Conservation (phyloP, 2,888 invertebrate species). For the Nephrotoma flavescens region DNA sequence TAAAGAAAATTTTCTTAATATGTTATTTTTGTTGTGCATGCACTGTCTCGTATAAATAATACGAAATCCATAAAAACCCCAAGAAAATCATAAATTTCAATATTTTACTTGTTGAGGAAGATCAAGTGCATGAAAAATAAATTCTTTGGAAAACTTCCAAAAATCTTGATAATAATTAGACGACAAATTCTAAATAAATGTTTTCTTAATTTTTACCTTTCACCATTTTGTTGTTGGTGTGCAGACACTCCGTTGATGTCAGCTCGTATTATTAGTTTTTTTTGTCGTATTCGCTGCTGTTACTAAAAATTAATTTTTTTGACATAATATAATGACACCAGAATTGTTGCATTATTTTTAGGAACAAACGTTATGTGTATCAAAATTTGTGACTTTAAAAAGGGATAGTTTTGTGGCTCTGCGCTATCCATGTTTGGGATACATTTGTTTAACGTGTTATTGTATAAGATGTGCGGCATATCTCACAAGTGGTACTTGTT, state of each 20-base stretch:
- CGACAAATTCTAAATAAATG: neutral
- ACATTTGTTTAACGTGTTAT: no score
- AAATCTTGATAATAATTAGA: neutral
- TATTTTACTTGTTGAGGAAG: neutral
- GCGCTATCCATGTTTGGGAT: no score
- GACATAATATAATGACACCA: neutral
- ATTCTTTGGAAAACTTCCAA: neutral
- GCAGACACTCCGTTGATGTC: neutral
- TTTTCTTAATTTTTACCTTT: neutral
- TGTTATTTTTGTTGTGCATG: neutral
- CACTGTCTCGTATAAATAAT: neutral
- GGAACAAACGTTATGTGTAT: no score
- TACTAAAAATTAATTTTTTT: neutral
- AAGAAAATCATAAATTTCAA: neutral
- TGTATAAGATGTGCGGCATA: no score
- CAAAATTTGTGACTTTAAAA: no score
- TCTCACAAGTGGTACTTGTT: no score
- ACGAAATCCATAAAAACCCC: neutral
- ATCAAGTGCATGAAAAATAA: neutral
- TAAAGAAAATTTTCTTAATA: neutral
- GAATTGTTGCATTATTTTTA: neutral
- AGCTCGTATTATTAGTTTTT: neutral
- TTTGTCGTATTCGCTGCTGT: neutral
- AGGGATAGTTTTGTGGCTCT: no score
- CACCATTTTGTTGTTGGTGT: neutral